phyloP scores from a whole-genome alignment of 1,140 invertebrate species.

The Leptestheria dahalacensis region DNA sequence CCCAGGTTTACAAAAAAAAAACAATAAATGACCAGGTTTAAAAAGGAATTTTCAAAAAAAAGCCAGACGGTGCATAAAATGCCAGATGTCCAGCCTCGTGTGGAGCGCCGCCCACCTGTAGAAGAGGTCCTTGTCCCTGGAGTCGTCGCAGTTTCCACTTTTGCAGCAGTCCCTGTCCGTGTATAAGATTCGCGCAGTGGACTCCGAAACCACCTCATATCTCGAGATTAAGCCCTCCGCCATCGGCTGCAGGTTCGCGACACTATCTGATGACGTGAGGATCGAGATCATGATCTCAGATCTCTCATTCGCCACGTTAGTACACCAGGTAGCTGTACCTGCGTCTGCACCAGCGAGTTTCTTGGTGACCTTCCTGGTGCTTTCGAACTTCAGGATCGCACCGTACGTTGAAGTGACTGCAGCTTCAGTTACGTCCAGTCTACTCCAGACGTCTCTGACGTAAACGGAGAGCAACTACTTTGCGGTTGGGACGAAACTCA shows the following conservation, averaged over 20 bases:
- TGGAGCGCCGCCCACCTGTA: neutral
- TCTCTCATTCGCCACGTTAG: conserved; percentile 11
- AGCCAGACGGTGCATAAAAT: conserved; percentile 10
- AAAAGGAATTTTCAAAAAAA: too few relatives aligned
- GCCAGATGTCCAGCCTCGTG: conserved; percentile 12
- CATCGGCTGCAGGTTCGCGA: neutral
- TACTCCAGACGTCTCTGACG: neutral
- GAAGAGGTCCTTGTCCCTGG: conserved; percentile 2
- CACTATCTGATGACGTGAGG: conserved; percentile 3
- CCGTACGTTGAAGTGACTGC: conserved; percentile 8
- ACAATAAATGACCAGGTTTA: too few relatives aligned
- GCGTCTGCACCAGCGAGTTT: neutral
- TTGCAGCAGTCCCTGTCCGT: conserved; percentile 14
- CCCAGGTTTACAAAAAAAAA: too few relatives aligned
- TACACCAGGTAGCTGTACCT: conserved; percentile 4
- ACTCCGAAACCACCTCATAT: neutral
- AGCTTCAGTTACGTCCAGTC: neutral
- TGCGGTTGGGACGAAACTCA: neutral
- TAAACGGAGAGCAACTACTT: neutral
- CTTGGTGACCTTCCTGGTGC: conserved; percentile 7
- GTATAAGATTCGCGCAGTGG: neutral
- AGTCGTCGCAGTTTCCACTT: neutral
- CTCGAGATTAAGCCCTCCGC: conserved; percentile 1
- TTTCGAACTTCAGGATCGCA: conserved; percentile 8
- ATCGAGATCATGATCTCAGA: neutral